Percentiles rank a stretch among this genome's conserved stretches.
These are phyloP conservation scores for Gymnodraco acuticeps DNA, from an alignment of 2,797 vertebrate genomes.

Conservation along the genomic window DNA sequence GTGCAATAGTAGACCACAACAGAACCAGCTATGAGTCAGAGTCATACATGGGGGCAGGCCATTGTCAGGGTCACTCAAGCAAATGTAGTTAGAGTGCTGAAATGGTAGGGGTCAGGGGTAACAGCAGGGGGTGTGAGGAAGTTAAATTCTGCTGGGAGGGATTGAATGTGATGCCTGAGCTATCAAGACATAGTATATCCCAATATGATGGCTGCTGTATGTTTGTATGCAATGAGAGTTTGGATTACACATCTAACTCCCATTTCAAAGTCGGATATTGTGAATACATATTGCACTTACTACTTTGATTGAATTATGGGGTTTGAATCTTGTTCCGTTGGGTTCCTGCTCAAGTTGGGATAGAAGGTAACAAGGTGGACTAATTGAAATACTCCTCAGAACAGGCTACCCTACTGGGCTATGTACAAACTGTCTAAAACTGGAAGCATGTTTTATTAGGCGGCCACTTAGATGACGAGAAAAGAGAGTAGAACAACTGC, in stretches of 20 bases:
- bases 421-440: no score
- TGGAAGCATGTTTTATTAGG: no score
- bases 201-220: neutral
- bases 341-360: no score
- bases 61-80: slow-evolving; percentile 32
- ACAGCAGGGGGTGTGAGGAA: slow-evolving; percentile 26
- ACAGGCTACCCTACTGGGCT: no score
- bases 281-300: no score
- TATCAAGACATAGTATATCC: slow-evolving; percentile 20
- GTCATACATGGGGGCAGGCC: slow-evolving; percentile 2
- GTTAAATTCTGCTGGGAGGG: slow-evolving; percentile 34
- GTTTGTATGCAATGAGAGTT: neutral
- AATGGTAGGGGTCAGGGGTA: slow-evolving; percentile 4
- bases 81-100: slow-evolving; percentile 34
- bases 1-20: slow-evolving; percentile 4
- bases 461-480: no score
- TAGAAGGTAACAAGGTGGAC: no score
- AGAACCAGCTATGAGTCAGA: slow-evolving; percentile 40
- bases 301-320: no score
- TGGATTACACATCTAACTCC: neutral
- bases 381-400: no score
- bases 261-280: no score
- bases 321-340: no score
- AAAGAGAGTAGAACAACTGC: no score
- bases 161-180: slow-evolving; percentile 26